Base-by-base conservation (phyloP, 2,888 invertebrate species). In the Drosophila nr. medialis region DNA sequence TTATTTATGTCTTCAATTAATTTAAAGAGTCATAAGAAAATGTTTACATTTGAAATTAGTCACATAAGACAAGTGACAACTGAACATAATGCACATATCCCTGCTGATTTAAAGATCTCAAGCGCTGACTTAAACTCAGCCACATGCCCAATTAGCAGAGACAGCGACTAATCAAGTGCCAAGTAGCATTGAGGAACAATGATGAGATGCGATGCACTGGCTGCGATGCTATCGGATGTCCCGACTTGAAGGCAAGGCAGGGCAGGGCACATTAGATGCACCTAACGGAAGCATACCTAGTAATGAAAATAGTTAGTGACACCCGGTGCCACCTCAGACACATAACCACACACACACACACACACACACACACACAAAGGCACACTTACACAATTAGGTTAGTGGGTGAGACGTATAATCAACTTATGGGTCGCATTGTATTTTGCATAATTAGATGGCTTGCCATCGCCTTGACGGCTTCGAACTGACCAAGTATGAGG, bases 371-470 rank as follows among this genome's bases (percentile, higher is more conserved):
- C 42, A 45, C 11, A 50, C 27, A 51, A 53, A 62, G 34, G 58
- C 62, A 51, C 42, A 49, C 36, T 51, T 59, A 71, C 58, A 49
- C 67, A 84, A 87, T 90, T 87, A 70, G 87, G 87, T 87, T 87
- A 87, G 89, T 87, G 87, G 90, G 90, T 86, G 84, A 87, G 81
- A 80, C 80, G 81, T 75, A 86, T 90, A 90, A 89, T 87, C 89
- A 83, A 86, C 77, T 86, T 83, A 90, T 90, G 83, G 83, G 80
- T 85, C 80, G 82, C 70, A 72, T 72, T 86, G 75, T 73, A 71
- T 74, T 75, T 77, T 80, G 67, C 85, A 82, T 86, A 87, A 87
- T 89, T 89, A 84, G 85, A 87, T 76, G 56, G 64, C 73, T 80
- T 77, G 79, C 59, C 63, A 62, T 30, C 49, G 80, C 76, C 77